Evolutionary conservation across 2,888 invertebrate genomes (phyloP).

Genomic region (Drosophila prostipennis): DNA sequence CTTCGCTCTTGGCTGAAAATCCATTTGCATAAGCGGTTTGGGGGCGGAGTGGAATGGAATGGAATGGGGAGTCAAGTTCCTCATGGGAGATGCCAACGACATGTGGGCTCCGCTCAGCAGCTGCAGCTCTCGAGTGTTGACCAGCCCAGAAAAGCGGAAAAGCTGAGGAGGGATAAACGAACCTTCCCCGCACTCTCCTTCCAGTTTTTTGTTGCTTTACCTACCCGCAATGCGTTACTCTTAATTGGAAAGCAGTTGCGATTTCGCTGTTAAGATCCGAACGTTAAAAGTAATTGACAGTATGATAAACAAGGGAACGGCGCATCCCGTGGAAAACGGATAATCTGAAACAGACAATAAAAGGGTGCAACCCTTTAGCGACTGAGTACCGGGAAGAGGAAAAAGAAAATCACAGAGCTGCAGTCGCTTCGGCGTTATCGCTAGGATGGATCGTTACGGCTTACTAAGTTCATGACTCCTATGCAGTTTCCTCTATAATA

Average conservation of each 20-base stretch:
- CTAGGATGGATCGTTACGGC: background rate
- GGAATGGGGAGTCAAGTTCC: slow-evolving; percentile 3
- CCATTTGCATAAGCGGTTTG: slow-evolving; percentile 69
- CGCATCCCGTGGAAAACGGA: background rate
- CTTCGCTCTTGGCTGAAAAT: slow-evolving; percentile 74
- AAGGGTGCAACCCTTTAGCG: slow-evolving; percentile 22
- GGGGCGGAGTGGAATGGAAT: background rate
- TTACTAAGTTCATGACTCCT: no score
- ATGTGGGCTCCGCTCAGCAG: slow-evolving; percentile 18
- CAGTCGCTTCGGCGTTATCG: background rate
- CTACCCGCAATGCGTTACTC: slow-evolving; percentile 51
- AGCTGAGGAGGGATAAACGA: background rate
- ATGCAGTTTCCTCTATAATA: no score
- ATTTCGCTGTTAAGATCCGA: slow-evolving; percentile 53
- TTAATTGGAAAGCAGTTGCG: slow-evolving; percentile 68
- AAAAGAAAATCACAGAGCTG: background rate
- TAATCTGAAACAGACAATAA: slow-evolving; percentile 30
- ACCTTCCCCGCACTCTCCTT: background rate
- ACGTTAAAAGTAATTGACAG: slow-evolving; percentile 63
- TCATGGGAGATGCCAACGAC: slow-evolving; percentile 28
- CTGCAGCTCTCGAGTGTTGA: slow-evolving; percentile 8
- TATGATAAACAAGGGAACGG: slow-evolving; percentile 47
- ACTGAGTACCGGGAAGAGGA: no score
- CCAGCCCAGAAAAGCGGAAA: slow-evolving; percentile 9
- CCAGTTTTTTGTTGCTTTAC: background rate